These are phyloP conservation scores for Artibeus jamaicensis DNA, from an alignment of 2,797 vertebrate species.

Conservation along the genomic window DNA sequence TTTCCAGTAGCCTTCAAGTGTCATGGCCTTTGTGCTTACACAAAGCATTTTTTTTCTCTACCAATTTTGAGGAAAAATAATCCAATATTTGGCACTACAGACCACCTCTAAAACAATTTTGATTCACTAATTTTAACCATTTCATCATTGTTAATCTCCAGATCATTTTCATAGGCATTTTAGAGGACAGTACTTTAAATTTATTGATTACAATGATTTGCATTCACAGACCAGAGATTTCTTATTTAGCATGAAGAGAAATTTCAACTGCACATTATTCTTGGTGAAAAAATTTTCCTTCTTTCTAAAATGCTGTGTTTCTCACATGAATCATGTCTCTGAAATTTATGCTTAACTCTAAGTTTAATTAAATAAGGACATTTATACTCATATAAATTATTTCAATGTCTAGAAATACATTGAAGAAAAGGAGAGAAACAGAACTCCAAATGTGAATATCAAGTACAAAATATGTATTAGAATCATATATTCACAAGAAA, in stretches of 20 bases:
- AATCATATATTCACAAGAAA: neutral
- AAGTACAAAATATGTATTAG: neutral
- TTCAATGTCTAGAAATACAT: neutral
- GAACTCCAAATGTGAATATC: neutral
- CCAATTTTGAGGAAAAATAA: neutral
- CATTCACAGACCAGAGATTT: neutral
- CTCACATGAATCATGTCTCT: neutral
- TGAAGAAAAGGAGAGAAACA: neutral
- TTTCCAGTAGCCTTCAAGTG: neutral
- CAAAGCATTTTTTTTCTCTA: neutral
- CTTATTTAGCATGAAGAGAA: neutral
- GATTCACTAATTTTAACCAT: neutral
- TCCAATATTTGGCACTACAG: neutral
- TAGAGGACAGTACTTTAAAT: neutral
- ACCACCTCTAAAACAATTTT: neutral
- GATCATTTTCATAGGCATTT: neutral
- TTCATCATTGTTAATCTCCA: neutral
- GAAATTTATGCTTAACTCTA: neutral
- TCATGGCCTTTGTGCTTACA: neutral
- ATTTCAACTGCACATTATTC: neutral
- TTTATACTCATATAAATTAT: neutral
- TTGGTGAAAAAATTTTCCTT: neutral
- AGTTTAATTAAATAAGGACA: neutral
- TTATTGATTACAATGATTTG: neutral
- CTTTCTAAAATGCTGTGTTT: neutral